Conservation (phyloP, 1,140 invertebrate genomes). For the Saccostrea glomerata region DNA sequence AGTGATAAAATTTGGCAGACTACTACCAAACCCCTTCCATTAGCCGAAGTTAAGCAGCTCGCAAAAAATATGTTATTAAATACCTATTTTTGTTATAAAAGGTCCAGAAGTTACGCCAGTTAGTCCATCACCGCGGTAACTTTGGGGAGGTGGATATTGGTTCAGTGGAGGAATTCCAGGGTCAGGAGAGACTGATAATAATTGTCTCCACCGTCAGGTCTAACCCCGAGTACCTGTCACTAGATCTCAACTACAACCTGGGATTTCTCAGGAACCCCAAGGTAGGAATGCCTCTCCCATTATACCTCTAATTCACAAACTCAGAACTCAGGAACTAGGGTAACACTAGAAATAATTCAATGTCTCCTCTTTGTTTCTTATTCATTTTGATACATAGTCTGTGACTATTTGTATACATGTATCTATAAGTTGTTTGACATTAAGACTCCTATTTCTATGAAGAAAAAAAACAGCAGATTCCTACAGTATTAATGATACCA, state of each 20-base stretch:
- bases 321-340: too few species aligned
- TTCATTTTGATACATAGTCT: too few species aligned
- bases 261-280: slow-evolving; percentile 76
- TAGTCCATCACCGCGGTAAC: slow-evolving; percentile 81
- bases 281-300: slow-evolving; percentile 56
- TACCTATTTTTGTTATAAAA: slow-evolving; percentile 73
- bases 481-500: too few species aligned
- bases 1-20: too few species aligned
- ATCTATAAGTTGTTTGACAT: too few species aligned
- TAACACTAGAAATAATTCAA: too few species aligned
- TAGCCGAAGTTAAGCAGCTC: background rate
- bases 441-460: too few species aligned
- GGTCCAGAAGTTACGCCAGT: slow-evolving; percentile 85
- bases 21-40: background rate
- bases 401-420: too few species aligned
- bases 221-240: slow-evolving; percentile 66
- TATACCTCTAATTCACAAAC: too few species aligned
- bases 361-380: too few species aligned
- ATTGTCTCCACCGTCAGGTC: slow-evolving; percentile 91
- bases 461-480: too few species aligned
- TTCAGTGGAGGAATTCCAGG: slow-evolving; percentile 97
- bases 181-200: slow-evolving; percentile 91
- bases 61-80: background rate
- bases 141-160: slow-evolving; percentile 85
- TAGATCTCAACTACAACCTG: slow-evolving; percentile 70